Evolutionary conservation across 2,888 invertebrate species (phyloP).

Genomic region (Orgyia antiqua): DNA sequence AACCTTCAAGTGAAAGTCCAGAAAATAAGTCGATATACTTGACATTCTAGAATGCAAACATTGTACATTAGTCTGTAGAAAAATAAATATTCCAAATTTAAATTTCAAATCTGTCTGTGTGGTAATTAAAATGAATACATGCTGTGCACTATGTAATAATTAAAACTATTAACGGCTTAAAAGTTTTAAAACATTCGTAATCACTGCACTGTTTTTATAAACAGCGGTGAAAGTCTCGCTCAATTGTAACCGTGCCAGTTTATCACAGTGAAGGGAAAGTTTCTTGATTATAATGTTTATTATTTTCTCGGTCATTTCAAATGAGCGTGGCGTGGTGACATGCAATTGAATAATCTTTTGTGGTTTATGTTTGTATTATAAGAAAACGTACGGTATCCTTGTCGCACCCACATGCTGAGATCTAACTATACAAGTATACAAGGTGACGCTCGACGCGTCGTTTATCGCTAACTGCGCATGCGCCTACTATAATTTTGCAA

Average conservation of each 20-base stretch:
- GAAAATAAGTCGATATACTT: neutral
- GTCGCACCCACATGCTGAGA: conserved; percentile 36
- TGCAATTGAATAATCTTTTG: conserved; percentile 19
- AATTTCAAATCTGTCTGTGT: neutral
- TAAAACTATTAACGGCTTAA: neutral
- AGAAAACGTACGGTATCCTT: conserved; percentile 32
- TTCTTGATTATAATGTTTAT: conserved; percentile 10
- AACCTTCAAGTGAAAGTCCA: neutral
- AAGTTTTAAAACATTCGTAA: no score
- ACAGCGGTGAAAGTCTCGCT: conserved; percentile 9
- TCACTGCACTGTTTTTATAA: conserved; percentile 1
- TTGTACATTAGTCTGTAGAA: neutral
- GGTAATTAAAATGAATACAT: neutral
- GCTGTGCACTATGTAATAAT: neutral
- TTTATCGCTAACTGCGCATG: conserved; percentile 21
- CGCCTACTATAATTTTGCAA: conserved; percentile 35
- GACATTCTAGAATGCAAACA: neutral
- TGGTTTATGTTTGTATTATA: conserved; percentile 18
- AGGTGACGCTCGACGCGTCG: conserved; percentile 31
- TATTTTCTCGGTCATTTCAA: conserved; percentile 24
- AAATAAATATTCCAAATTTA: no score
- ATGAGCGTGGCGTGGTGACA: conserved; percentile 21
- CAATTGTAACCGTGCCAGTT: conserved; percentile 10
- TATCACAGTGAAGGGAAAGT: conserved; percentile 21
- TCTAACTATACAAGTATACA: no score